Base-by-base conservation (phyloP, 2,113 vertebrate genomes). In the Oriolus oriolus region DNA sequence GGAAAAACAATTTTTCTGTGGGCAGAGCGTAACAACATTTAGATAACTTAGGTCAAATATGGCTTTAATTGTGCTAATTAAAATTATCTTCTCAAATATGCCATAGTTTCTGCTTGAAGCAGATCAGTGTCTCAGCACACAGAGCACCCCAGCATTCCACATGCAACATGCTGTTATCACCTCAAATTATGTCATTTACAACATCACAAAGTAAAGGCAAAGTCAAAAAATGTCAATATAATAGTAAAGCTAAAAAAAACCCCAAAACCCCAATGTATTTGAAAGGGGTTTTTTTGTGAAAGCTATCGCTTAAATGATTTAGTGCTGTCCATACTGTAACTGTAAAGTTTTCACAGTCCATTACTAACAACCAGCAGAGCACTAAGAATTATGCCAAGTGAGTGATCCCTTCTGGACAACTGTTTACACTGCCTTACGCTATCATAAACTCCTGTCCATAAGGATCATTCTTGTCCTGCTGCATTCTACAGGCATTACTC, bases 1-100 rank as follows among this genome's bases (percentile, higher is more conserved):
- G 63, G 59, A 73, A 94, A 97, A 95, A 82, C 6, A 49, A 45
- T 26, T 75, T 77, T 77, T 89, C 50, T 33, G 52, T 83, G 42
- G 75, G 86, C 56, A 70, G 45, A 93, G 19, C 44, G 20, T 41
- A 96, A 71, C 26, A 81, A 68, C 18, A 87, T 57, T 41, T 82
- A 56, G 45, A 59, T 52, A 87, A 84, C 16, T 44, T 14, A 31
- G 17, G 50, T 63, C 30, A 96, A 50, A 59, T 87, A 64, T 2
- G 5, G 23, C 23, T 87, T 73, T 44, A 83, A 77, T 8, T 77
- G 37, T 35, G 31, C 21, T 66, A 57, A 86, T 93, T 76, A 82
- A 57, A 92, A 75, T 47, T 45, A 35, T 59, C 82, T 69, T 79
- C 59, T 88, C 47, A 79, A 82, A 64, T 21, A 49, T 2, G 8